Evolutionary conservation across 1,140 invertebrate species (phyloP).

Genomic region (Achroia grisella): DNA sequence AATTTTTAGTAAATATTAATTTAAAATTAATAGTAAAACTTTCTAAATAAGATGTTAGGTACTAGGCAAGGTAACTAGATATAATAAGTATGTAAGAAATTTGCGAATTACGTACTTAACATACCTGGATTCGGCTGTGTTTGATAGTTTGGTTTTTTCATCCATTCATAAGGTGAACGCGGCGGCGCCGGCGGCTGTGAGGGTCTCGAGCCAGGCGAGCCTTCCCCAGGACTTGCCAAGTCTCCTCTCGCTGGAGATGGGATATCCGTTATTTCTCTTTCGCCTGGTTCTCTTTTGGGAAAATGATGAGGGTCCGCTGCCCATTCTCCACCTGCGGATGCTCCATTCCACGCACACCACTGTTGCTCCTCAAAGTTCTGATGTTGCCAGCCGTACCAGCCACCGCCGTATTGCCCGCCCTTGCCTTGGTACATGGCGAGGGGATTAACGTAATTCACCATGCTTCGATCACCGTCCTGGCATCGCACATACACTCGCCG

Average conservation of each 20-base stretch:
- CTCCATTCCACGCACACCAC: slow-evolving; percentile 71
- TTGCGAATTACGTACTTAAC: slow-evolving; percentile 22
- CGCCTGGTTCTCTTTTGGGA: slow-evolving; percentile 54
- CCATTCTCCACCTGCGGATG: slow-evolving; percentile 66
- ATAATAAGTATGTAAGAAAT: slow-evolving; percentile 24
- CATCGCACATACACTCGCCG: slow-evolving; percentile 60
- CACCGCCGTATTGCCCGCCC: slow-evolving; percentile 65
- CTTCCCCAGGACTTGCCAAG: slow-evolving; percentile 78
- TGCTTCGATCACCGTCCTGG: slow-evolving; percentile 64
- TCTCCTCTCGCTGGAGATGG: slow-evolving; percentile 79
- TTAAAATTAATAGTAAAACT: no score
- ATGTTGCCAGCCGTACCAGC: slow-evolving; percentile 71
- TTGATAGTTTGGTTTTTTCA: slow-evolving; percentile 90
- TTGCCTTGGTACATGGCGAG: slow-evolving; percentile 76
- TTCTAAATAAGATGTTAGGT: no score
- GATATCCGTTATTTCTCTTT: slow-evolving; percentile 69
- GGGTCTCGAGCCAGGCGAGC: slow-evolving; percentile 60
- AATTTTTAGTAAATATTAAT: no score
- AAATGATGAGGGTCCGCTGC: slow-evolving; percentile 62
- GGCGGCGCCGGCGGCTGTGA: slow-evolving; percentile 77
- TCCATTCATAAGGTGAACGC: slow-evolving; percentile 90
- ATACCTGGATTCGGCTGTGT: slow-evolving; percentile 87
- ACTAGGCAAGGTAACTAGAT: no score
- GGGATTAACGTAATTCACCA: slow-evolving; percentile 76
- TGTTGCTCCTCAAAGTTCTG: slow-evolving; percentile 74